Conservation (phyloP, 64 coral and sea anemone genomes). For the Montipora capricornis region DNA sequence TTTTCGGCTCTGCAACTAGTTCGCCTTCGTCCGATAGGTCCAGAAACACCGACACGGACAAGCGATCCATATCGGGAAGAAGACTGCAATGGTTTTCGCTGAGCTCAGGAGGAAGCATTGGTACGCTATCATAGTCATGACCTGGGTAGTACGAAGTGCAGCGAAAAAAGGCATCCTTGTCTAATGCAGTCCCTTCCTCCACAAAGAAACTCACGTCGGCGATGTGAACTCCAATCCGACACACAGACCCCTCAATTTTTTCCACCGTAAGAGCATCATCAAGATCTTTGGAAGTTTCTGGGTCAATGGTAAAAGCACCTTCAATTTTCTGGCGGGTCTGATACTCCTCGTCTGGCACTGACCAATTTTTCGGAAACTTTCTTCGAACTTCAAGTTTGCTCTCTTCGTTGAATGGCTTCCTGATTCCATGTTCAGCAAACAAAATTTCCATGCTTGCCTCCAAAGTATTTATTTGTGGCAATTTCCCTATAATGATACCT, state of each 20-base stretch:
- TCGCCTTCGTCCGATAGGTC: slow-evolving; percentile 45
- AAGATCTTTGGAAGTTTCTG: slow-evolving; percentile 65
- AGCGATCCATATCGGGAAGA: slow-evolving; percentile 58
- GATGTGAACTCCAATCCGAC: slow-evolving; percentile 80
- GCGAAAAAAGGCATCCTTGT: slow-evolving; percentile 66
- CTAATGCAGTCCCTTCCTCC: slow-evolving; percentile 54
- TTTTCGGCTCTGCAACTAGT: slow-evolving; percentile 43
- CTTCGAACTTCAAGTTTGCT: neutral
- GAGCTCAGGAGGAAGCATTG: slow-evolving; percentile 76
- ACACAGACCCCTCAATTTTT: neutral
- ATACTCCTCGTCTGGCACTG: slow-evolving; percentile 55
- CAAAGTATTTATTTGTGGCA: slow-evolving; percentile 32
- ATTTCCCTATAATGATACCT: slow-evolving; percentile 55
- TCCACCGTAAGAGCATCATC: slow-evolving; percentile 89
- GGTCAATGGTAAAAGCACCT: slow-evolving; percentile 77
- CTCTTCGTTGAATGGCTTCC: slow-evolving; percentile 44
- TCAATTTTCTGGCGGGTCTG: slow-evolving; percentile 1
- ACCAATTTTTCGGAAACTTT: slow-evolving; percentile 27
- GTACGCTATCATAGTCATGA: slow-evolving; percentile 43
- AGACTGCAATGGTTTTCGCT: slow-evolving; percentile 85
- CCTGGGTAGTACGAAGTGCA: slow-evolving; percentile 79
- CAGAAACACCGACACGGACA: slow-evolving; percentile 77
- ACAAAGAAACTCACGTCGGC: slow-evolving; percentile 86
- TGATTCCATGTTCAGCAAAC: slow-evolving; percentile 68
- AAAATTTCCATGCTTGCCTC: slow-evolving; percentile 55